Conservation (phyloP, 2,113 vertebrate species). For the Callocephalon fimbriatum region DNA sequence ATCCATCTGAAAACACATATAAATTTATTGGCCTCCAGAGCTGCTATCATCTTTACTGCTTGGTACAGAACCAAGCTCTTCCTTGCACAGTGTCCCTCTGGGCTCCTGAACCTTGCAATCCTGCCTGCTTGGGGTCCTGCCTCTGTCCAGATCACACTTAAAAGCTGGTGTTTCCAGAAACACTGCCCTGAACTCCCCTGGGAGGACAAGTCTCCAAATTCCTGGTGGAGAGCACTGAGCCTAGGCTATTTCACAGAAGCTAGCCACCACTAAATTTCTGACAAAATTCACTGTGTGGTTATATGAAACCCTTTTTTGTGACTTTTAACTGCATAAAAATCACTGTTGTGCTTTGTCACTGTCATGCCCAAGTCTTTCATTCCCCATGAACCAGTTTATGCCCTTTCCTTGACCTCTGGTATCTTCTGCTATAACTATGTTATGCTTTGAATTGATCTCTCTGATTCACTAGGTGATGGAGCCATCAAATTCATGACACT, state of each 20-base stretch:
- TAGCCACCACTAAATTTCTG: fast-evolving
- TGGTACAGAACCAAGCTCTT: background rate
- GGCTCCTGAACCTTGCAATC: background rate
- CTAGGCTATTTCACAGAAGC: background rate
- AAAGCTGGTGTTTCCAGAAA: background rate
- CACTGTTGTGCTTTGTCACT: background rate
- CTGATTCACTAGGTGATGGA: background rate
- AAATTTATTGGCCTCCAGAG: background rate
- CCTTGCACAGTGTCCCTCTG: fast-evolving
- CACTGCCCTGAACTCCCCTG: background rate
- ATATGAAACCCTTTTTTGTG: background rate
- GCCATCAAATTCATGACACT: background rate
- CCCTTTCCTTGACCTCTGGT: background rate
- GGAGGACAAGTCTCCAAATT: background rate
- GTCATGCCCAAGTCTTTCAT: background rate
- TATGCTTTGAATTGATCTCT: background rate
- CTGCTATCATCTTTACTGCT: background rate
- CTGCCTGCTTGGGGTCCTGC: background rate
- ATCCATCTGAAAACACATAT: background rate
- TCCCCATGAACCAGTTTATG: background rate
- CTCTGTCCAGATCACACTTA: background rate
- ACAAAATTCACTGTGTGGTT: background rate
- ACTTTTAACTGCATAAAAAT: background rate
- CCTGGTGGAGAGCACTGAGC: background rate
- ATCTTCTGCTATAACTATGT: background rate